phyloP scores from a whole-genome alignment of 2,113 vertebrate genomes.

The Semicossyphus pulcher region DNA sequence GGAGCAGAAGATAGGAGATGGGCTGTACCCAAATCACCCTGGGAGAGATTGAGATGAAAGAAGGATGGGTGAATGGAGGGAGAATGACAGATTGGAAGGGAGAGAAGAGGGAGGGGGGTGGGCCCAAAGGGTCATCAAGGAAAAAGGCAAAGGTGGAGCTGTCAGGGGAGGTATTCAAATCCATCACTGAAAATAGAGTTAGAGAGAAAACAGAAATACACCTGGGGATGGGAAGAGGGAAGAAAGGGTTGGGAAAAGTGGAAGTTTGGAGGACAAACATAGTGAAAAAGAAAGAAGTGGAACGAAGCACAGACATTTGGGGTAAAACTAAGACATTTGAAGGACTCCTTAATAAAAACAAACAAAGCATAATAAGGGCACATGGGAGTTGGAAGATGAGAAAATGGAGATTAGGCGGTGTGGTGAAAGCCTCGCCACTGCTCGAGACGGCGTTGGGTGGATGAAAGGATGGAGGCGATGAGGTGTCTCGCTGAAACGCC shows the following conservation, averaged over 20 bases:
- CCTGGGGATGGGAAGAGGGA: conserved; percentile 3
- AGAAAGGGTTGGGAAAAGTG: neutral
- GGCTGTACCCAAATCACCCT: conserved; percentile 46
- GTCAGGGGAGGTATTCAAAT: conserved; percentile 40
- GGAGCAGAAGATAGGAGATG: conserved; percentile 27
- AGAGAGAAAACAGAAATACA: conserved; percentile 34
- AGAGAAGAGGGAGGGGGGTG: neutral
- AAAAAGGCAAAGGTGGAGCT: conserved; percentile 8
- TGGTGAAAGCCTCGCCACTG: neutral
- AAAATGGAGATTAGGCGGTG: neutral
- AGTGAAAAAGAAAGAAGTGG: conserved; percentile 2
- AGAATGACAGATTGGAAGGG: conserved; percentile 38
- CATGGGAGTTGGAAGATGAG: neutral
- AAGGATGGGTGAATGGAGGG: conserved; percentile 44
- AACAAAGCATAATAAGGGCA: neutral
- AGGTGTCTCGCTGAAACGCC: conserved; percentile 28
- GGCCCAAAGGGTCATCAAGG: conserved; percentile 26
- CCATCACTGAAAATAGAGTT: conserved; percentile 17
- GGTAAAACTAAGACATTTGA: neutral
- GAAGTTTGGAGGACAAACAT: neutral
- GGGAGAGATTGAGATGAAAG: conserved; percentile 62
- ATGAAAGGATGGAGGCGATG: conserved; percentile 13
- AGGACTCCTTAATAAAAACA: neutral
- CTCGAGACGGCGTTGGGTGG: neutral
- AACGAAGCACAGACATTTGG: conserved; percentile 1